Base-by-base conservation (phyloP, 2,888 invertebrate genomes). In the Dicyrtoma fusca region DNA sequence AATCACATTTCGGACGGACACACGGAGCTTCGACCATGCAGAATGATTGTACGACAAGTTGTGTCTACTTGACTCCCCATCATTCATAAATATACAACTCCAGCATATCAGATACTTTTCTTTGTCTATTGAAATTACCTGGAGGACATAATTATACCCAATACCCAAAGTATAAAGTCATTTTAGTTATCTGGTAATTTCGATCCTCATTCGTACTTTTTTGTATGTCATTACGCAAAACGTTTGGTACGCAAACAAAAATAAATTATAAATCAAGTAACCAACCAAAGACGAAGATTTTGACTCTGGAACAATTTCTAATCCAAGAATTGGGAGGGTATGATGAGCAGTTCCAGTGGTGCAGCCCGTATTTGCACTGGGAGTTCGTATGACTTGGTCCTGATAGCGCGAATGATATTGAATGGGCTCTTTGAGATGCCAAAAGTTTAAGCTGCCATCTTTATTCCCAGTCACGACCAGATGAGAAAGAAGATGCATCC, bases 381-480 rank as follows among this genome's bases (percentile, higher is more conserved):
- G 77, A 13, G 78, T 77, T 14, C 79, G 63, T 42, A 79, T 79
- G 5, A 74, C 51, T 75, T 79, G 77, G 8, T 78, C 79, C 53
- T 78, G 78, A 59, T 79, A 78, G 19, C 73, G 71, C 10, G 76
- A 73, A 57, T 79, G 79, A 57, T 76, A 77, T 44, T 76, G 73
- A 11, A 74, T 23, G 0, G 75, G 61, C 57, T 79, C 79, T 55
- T 78, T 77, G 45, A 79, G 61, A 53, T 78, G 75, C 77, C 77
- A 79, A 44, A 76, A 72, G 45, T 76, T 79, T 17, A 78, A 51
- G 5, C 78, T 74, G 3, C 79, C 79, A 73, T 79, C 79, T 14
- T 47, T 71, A 57, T 75, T 76, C 57, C 78, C 79, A 23, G 76
- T 71, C 14, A 76, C 72, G 4, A 75, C 76, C 47, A 79, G 49